Conservation (phyloP, 2,113 vertebrate species). For the Verasper variegatus region DNA sequence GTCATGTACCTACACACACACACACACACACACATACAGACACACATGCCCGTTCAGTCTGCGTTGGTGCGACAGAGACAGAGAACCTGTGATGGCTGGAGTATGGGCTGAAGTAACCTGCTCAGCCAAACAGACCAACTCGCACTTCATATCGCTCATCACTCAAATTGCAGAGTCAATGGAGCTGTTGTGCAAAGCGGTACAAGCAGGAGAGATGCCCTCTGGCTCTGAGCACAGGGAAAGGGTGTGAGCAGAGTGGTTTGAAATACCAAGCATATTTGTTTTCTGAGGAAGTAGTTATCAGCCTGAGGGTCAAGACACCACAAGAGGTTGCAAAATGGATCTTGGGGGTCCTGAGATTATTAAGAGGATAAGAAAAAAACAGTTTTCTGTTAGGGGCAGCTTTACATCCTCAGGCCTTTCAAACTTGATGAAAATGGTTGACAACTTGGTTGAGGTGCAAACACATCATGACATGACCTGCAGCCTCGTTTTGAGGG, state of each 20-base stretch:
- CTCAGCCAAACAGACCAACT: constrained; percentile 43
- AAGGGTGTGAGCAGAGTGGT: background rate
- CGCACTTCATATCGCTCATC: constrained; percentile 53
- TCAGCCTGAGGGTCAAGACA: background rate
- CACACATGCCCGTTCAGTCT: background rate
- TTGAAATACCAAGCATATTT: background rate
- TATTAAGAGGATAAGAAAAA: background rate
- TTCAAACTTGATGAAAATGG: too few relatives aligned
- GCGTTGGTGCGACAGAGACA: constrained; percentile 35
- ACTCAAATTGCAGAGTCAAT: constrained; percentile 45
- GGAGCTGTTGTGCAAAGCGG: constrained; percentile 39
- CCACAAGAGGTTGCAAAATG: background rate
- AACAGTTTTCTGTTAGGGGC: background rate
- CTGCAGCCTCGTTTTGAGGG: background rate
- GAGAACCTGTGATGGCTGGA: constrained; percentile 32
- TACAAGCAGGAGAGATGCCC: constrained; percentile 31
- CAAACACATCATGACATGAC: background rate
- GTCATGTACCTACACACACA: constrained; percentile 16
- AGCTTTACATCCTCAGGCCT: background rate
- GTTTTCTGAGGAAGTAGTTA: background rate
- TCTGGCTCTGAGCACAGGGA: constrained; percentile 22
- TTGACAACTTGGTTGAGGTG: background rate
- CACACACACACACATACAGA: background rate
- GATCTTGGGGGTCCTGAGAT: background rate
- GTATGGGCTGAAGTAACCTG: constrained; percentile 56